Conservation (phyloP, 2,888 invertebrate species). For the Loripinus fragilis region DNA sequence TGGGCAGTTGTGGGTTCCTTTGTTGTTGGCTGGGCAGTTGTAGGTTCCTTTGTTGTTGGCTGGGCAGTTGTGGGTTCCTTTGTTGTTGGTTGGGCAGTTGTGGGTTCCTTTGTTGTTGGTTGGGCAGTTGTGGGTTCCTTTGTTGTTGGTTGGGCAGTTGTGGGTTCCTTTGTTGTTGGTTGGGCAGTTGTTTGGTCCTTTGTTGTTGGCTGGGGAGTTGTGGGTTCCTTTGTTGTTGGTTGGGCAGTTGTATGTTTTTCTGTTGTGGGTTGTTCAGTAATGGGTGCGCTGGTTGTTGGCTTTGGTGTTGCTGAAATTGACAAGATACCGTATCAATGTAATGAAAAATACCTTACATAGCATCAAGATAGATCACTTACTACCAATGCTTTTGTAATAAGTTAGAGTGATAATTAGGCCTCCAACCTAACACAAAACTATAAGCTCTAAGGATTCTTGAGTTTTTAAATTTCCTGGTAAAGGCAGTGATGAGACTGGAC, state of each 20-base stretch:
- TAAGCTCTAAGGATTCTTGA: too few species aligned
- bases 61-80: background rate
- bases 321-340: too few species aligned
- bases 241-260: background rate
- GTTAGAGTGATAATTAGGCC: too few species aligned
- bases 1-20: background rate
- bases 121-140: background rate
- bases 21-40: background rate
- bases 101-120: background rate
- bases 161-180: background rate
- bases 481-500: too few species aligned
- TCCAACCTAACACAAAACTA: too few species aligned
- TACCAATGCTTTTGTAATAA: too few species aligned
- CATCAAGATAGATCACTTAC: too few species aligned
- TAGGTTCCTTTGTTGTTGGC: background rate
- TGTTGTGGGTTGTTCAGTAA: background rate
- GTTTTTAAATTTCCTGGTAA: too few species aligned
- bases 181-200: background rate
- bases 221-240: background rate
- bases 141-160: background rate
- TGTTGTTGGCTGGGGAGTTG: background rate
- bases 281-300: background rate
- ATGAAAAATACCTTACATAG: too few species aligned
- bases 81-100: background rate
- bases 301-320: too few species aligned